phyloP scores from a whole-genome alignment of 2,888 invertebrate genomes.

The Piscicola geometra region DNA sequence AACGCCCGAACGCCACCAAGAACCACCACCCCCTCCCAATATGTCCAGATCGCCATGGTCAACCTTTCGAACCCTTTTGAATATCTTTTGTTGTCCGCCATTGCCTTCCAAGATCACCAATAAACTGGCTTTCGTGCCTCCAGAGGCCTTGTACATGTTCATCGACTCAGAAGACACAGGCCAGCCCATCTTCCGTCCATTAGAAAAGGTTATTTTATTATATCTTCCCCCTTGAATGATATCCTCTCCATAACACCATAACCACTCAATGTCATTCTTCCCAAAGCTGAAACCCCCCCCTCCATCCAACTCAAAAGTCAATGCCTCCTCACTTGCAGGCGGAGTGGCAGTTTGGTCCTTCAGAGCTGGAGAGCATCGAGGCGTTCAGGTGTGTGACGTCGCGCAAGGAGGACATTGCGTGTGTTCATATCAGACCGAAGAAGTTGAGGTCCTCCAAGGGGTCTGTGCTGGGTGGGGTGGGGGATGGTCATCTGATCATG shows the following conservation, averaged over 20 bases:
- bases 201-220: constrained; percentile 8
- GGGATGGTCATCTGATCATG: not conserved
- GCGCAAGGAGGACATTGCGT: constrained; percentile 30
- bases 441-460: not conserved
- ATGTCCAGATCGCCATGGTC: constrained; percentile 34
- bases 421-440: constrained; percentile 32
- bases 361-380: constrained; percentile 35
- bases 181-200: constrained; percentile 17
- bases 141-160: constrained; percentile 22
- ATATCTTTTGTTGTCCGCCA: constrained; percentile 37
- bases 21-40: not conserved
- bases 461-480: not conserved
- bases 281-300: too few relatives aligned
- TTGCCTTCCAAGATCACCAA: constrained; percentile 36
- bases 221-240: too few relatives aligned
- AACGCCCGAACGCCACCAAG: not conserved
- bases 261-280: too few relatives aligned
- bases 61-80: constrained; percentile 31
- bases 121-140: constrained; percentile 37
- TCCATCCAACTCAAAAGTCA: too few relatives aligned
- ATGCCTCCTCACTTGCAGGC: not conserved
- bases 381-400: constrained; percentile 31
- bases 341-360: constrained; percentile 33
- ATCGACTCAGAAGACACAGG: constrained; percentile 4
- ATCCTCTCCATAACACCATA: too few relatives aligned